phyloP scores from a whole-genome alignment of 2,113 vertebrate species.

The Antigone vipio region DNA sequence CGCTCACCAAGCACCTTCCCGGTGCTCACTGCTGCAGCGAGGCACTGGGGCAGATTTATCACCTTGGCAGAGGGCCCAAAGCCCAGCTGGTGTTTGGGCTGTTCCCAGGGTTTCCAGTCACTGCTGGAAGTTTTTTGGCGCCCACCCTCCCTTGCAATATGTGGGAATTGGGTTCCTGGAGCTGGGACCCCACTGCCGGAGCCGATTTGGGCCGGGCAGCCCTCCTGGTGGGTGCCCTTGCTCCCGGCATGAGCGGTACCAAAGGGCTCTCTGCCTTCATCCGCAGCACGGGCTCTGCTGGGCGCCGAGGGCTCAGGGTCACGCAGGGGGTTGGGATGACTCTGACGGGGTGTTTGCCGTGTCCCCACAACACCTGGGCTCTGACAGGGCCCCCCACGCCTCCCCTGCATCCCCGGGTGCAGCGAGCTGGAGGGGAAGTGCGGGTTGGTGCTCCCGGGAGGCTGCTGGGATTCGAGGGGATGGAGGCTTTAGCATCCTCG shows the following conservation, averaged over 20 bases:
- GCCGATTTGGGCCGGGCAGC: not conserved
- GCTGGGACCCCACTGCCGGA: not conserved
- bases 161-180: not conserved
- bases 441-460: not conserved
- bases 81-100: not conserved
- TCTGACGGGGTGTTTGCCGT: not conserved
- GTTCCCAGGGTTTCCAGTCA: not conserved
- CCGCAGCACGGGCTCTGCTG: not conserved
- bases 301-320: fast-evolving
- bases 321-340: fast-evolving
- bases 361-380: not conserved
- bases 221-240: not conserved
- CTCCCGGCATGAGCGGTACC: not conserved
- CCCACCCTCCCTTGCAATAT: not conserved
- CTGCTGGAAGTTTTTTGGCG: not conserved
- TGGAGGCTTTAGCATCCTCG: not conserved
- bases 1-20: not conserved
- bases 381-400: fast-evolving
- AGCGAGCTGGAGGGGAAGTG: not conserved
- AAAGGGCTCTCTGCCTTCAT: not conserved
- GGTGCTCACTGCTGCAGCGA: not conserved
- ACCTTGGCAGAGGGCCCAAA: not conserved
- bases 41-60: not conserved
- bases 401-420: not conserved
- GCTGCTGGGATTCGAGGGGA: not conserved